Percentiles rank a stretch among this genome's conserved stretches.
Evolutionary conservation across 1,140 invertebrate genomes (phyloP).

Genomic region (Lordiphosa clarofinis): DNA sequence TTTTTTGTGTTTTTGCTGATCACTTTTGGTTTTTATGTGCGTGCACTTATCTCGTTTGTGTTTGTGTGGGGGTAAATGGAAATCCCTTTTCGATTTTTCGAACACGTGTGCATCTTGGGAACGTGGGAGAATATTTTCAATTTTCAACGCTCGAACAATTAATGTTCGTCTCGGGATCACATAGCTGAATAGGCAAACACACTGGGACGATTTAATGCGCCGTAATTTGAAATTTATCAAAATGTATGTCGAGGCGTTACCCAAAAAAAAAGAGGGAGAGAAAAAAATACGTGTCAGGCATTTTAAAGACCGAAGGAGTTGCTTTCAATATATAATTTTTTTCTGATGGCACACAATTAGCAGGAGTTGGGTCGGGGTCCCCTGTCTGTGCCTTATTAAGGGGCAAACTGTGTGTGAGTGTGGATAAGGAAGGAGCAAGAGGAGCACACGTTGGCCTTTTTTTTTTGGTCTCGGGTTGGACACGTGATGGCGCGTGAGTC

Average conservation of each 20-base stretch:
- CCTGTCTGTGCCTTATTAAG: constrained; percentile 47
- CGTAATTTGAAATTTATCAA: constrained; percentile 78
- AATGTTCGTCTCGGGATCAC: constrained; percentile 37
- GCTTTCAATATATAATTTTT: constrained; percentile 68
- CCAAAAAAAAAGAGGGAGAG: constrained; percentile 20
- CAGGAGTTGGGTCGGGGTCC: constrained; percentile 31
- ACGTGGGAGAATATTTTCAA: constrained; percentile 78
- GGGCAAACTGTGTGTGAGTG: constrained; percentile 18
- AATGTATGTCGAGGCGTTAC: constrained; percentile 59
- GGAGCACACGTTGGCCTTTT: constrained; percentile 53
- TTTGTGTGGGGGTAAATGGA: constrained; percentile 37
- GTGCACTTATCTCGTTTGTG: constrained; percentile 59
- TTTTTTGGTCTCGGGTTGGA: constrained; percentile 45
- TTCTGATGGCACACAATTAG: constrained; percentile 72
- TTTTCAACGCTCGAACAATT: constrained; percentile 77
- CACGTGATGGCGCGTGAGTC: constrained; percentile 69
- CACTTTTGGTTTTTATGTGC: constrained; percentile 76
- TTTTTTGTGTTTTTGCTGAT: constrained; percentile 61
- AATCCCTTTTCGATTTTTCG: constrained; percentile 73
- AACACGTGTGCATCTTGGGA: constrained; percentile 74
- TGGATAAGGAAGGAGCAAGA: constrained; percentile 36
- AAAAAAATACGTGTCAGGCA: constrained; percentile 50
- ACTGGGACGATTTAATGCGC: constrained; percentile 57
- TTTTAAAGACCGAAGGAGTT: constrained; percentile 65
- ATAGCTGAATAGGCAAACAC: constrained; percentile 64